A percentile compares a stretch with the other conserved stretches of the same genome.
Evolutionary conservation across 2,797 vertebrate genomes (phyloP).

Genomic region (Siniperca undulata): DNA sequence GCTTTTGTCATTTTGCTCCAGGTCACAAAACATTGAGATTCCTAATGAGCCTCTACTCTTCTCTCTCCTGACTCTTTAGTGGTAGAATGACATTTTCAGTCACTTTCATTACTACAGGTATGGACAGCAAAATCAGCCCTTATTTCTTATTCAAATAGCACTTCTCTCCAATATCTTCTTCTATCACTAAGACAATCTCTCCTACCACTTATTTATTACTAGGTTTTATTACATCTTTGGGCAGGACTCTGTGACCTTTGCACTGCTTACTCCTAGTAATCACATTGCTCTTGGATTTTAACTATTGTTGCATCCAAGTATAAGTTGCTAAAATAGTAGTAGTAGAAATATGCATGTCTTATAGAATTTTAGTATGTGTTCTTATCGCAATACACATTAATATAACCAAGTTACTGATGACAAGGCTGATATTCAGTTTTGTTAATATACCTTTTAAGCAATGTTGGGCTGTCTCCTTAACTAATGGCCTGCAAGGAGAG

Average conservation of each 20-base stretch:
- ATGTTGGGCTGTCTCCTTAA: too few relatives aligned
- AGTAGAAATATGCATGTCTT: neutral
- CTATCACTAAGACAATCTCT: neutral
- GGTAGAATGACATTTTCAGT: too few relatives aligned
- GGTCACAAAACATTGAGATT: too few relatives aligned
- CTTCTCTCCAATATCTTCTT: neutral
- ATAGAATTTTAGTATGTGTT: neutral
- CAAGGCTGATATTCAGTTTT: too few relatives aligned
- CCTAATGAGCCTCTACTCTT: too few relatives aligned
- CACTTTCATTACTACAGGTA: neutral
- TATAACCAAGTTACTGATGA: neutral
- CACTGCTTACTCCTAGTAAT: neutral
- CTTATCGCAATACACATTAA: too few relatives aligned
- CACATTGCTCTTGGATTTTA: neutral
- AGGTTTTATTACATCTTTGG: neutral
- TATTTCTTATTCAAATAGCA: neutral
- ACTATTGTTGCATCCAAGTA: neutral
- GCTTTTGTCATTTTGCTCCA: too few relatives aligned
- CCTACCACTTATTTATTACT: neutral
- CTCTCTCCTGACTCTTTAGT: too few relatives aligned
- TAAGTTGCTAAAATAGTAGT: neutral
- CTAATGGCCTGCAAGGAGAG: too few relatives aligned
- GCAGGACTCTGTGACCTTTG: constrained; percentile 14
- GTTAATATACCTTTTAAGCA: too few relatives aligned
- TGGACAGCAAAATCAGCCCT: neutral